A percentile compares a stretch with the other conserved stretches of the same genome.
Conservation (phyloP, 2,113 vertebrate species). For the Grus americana region DNA sequence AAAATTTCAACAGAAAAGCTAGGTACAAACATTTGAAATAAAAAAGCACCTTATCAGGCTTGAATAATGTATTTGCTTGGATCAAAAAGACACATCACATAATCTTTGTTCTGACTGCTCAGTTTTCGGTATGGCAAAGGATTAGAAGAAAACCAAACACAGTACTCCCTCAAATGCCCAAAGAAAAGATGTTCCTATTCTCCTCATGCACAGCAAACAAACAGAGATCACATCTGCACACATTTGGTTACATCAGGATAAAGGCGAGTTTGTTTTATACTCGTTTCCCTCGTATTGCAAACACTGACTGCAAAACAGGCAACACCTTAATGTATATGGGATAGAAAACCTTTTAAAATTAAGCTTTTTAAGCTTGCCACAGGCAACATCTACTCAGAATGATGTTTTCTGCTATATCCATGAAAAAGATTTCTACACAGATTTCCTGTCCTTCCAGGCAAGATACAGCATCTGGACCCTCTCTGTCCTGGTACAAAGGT, state of each 20-base stretch:
- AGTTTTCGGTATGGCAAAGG: not conserved
- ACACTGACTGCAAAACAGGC: not conserved
- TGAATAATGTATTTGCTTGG: not conserved
- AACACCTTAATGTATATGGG: not conserved
- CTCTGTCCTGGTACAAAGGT: not conserved
- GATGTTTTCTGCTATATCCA: not conserved
- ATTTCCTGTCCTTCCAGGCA: not conserved
- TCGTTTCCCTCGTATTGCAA: not conserved
- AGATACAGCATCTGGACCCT: not conserved
- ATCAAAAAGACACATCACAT: not conserved
- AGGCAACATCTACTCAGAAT: not conserved
- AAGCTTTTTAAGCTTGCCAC: not conserved
- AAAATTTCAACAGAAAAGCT: not conserved
- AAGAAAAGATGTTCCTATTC: not conserved
- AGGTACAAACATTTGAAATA: not conserved
- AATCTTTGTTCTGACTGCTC: not conserved
- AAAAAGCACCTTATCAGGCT: not conserved
- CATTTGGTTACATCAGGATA: not conserved
- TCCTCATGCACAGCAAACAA: not conserved
- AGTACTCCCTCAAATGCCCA: not conserved
- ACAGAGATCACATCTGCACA: not conserved
- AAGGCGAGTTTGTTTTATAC: not conserved
- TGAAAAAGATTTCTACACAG: not conserved
- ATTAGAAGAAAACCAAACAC: not conserved
- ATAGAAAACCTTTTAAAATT: not conserved